A percentile compares a stretch with the other conserved stretches of the same genome.
phyloP scores from a whole-genome alignment of 2,888 invertebrate species.

The Microdon myrmicae region DNA sequence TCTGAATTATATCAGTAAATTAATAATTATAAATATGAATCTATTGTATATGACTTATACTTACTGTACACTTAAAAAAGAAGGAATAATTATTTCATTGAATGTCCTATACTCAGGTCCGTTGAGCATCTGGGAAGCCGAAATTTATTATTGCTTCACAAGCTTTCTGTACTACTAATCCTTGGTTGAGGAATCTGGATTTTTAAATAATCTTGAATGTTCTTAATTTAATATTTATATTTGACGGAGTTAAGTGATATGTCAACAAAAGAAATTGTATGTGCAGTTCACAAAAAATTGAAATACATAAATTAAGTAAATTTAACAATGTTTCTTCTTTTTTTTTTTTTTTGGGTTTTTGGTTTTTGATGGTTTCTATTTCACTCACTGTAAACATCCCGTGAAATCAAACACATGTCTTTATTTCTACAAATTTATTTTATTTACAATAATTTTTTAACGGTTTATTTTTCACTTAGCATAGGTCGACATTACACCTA shows the following conservation, averaged over 20 bases:
- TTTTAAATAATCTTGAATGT: neutral
- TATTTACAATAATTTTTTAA: too few species aligned
- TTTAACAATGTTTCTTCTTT: neutral
- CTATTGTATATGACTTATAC: conserved; percentile 36
- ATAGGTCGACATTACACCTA: too few species aligned
- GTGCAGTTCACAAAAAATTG: conserved; percentile 42
- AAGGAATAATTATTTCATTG: conserved; percentile 3
- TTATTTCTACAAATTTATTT: too few species aligned
- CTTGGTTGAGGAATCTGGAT: neutral
- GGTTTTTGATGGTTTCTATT: neutral
- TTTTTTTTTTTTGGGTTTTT: conserved; percentile 1
- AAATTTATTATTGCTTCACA: conserved; percentile 33
- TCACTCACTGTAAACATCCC: neutral
- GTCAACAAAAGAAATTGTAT: conserved; percentile 30
- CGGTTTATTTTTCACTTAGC: too few species aligned
- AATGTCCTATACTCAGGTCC: conserved; percentile 8
- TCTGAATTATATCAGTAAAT: conserved; percentile 37
- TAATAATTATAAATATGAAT: conserved; percentile 35
- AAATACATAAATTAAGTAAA: conserved; percentile 40
- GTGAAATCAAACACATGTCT: too few species aligned
- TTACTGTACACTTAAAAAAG: conserved; percentile 3
- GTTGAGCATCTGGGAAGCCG: conserved; percentile 49
- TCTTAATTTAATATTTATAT: neutral
- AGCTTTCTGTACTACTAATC: conserved; percentile 1
- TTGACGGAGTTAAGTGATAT: conserved; percentile 34